Conservation (phyloP, 2,113 vertebrate species). For the Enhydra lutris region DNA sequence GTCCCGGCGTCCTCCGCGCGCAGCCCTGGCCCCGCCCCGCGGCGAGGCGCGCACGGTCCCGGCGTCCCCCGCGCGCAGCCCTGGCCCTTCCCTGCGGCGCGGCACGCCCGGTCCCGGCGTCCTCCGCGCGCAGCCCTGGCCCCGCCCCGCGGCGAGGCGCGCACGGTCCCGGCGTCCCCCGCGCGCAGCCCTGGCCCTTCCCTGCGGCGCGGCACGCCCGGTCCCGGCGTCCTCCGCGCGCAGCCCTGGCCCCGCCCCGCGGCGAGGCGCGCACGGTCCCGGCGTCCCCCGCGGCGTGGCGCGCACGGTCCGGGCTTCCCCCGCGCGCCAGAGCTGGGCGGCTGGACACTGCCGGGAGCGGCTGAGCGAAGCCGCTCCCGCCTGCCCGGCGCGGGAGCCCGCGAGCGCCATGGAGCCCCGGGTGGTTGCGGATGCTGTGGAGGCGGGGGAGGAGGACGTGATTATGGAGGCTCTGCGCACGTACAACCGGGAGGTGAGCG, state of each 20-base stretch:
- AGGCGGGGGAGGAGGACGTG: slow-evolving; percentile 86
- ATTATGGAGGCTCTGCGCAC: slow-evolving; percentile 85
- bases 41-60: not conserved
- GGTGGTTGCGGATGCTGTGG: slow-evolving; percentile 86
- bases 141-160: not conserved
- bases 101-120: not conserved
- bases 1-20: not conserved
- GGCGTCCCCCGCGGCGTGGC: not conserved
- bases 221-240: not conserved
- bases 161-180: not conserved
- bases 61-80: not conserved
- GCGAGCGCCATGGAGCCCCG: slow-evolving; percentile 87
- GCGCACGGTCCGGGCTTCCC: not conserved
- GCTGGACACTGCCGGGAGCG: rapidly evolving
- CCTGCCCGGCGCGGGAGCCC: not conserved
- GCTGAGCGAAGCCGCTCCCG: rapidly evolving
- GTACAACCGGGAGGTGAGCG: slow-evolving; percentile 87
- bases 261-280: not conserved
- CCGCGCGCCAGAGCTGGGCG: not conserved
- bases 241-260: not conserved
- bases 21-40: not conserved
- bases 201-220: not conserved
- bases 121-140: not conserved
- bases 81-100: not conserved
- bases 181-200: not conserved